Evolutionary conservation across 2,797 vertebrate genomes (phyloP), one percentile per base, ranked within the genome.

Genomic region (Neoniphon sammara): DNA sequence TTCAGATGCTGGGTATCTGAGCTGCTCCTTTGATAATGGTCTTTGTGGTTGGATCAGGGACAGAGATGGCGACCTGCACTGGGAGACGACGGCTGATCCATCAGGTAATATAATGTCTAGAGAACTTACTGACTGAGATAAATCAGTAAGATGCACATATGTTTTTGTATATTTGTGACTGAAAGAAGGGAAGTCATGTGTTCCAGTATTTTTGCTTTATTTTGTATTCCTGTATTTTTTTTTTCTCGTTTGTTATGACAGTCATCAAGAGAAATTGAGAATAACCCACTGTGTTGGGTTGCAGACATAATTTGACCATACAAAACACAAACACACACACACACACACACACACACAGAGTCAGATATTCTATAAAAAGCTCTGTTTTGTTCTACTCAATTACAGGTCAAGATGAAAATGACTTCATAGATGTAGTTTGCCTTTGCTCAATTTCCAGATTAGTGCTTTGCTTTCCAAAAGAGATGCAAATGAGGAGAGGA

Each of bases 41-140:
- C 93, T 99, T 11, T 99, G 98, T 9, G 96, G 96, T 7, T 98
- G 97, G 98, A 95, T 98, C 85, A 93, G 95, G 73, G 95, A 96
- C 83, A 96, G 91, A 90, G 95, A 96, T 0, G 96, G 94, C 42
- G 95, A 96, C 75, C 84, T 96, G 75, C 96, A 97, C 85, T 99
- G 98, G 98, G 96, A 97, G 85, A 94, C 95, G 0, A 91, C 95
- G 17, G 93, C 92, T 80, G 96, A 97, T 69, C 89, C 86, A 0
- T 93, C 94, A 94, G 97, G 98, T 98, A 81, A 46, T 18, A 68
- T 56, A 66, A 78, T 15, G n/a, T 4, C 5, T n/a, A 27, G 15
- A 25, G 27, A 17, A 46, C 44, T 66, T 61, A 44, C 20, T 50
- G 44, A 61, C 44, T 61, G 25, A 25, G 27, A 25, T 18, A 9